Percentiles rank a stretch among this genome's conserved stretches.
Evolutionary conservation across 92 coral and sea anemone genomes (phyloP).

Genomic region (Parazoanthus darwini): DNA sequence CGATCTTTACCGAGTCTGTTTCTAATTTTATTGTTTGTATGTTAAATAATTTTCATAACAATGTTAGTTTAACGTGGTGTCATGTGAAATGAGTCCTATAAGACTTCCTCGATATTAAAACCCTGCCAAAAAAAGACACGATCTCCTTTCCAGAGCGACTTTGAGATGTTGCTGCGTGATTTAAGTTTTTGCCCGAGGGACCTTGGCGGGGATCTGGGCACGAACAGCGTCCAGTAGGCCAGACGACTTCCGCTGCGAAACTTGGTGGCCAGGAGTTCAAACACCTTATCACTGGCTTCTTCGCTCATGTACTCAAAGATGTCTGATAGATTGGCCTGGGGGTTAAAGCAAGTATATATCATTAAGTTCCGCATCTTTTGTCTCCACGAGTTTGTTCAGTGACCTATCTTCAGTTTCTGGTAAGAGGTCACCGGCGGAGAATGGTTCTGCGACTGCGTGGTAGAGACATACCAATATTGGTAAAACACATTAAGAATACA

Average conservation of each 20-base stretch:
- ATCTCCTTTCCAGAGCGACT: background rate
- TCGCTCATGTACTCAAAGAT: conserved; percentile 43
- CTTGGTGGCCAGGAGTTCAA: conserved; percentile 26
- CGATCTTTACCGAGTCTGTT: no score
- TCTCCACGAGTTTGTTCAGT: background rate
- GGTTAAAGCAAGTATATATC: background rate
- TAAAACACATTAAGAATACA: no score
- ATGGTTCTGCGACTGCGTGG: no score
- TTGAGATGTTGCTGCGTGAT: background rate
- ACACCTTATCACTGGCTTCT: conserved; percentile 23
- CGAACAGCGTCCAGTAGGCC: conserved; percentile 29
- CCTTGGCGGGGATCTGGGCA: conserved; percentile 21
- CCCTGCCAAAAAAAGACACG: conserved; percentile 27
- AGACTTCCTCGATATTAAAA: conserved; percentile 17
- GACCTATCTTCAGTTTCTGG: no score
- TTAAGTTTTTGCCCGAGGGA: background rate
- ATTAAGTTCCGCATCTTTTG: background rate
- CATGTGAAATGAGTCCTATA: background rate
- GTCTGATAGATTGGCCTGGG: conserved; percentile 39
- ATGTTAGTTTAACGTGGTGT: no score
- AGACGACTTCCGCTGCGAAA: conserved; percentile 21
- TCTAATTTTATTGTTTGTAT: no score
- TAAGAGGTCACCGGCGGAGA: background rate
- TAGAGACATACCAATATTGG: no score
- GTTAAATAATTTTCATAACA: no score